Percentiles rank a stretch among this genome's conserved stretches.
phyloP scores from a whole-genome alignment of 2,113 vertebrate species.

The Elaphurus davidianus region DNA sequence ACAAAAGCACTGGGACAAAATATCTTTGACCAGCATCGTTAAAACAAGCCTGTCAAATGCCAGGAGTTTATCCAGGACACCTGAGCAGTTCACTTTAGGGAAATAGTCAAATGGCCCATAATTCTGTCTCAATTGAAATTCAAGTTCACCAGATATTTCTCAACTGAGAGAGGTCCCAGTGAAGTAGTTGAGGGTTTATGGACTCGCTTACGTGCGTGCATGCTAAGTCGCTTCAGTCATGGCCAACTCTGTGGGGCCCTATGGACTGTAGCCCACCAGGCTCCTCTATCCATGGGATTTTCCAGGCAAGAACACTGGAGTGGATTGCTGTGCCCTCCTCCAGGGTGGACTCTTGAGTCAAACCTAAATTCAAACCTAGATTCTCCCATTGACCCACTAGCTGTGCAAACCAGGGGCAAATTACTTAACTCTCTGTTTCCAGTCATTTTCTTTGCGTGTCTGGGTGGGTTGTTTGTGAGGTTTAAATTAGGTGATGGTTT shows the following conservation, averaged over 20 bases:
- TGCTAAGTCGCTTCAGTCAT: not conserved
- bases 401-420: not conserved
- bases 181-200: not conserved
- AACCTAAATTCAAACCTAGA: not conserved
- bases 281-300: not conserved
- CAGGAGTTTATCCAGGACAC: not conserved
- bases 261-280: not conserved
- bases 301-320: not conserved
- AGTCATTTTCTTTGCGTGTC: not conserved
- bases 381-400: not conserved
- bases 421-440: not conserved
- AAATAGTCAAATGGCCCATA: not conserved
- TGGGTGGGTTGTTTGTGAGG: not conserved
- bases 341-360: not conserved
- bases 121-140: not conserved
- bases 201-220: not conserved
- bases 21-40: not conserved
- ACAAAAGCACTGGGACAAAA: not conserved
- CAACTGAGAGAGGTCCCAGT: not conserved
- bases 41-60: not conserved
- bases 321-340: not conserved
- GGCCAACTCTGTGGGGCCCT: not conserved
- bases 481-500: not conserved
- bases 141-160: not conserved
- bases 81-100: not conserved